Base-by-base conservation (phyloP, 2,113 vertebrate genomes). In the Scatophagus argus region DNA sequence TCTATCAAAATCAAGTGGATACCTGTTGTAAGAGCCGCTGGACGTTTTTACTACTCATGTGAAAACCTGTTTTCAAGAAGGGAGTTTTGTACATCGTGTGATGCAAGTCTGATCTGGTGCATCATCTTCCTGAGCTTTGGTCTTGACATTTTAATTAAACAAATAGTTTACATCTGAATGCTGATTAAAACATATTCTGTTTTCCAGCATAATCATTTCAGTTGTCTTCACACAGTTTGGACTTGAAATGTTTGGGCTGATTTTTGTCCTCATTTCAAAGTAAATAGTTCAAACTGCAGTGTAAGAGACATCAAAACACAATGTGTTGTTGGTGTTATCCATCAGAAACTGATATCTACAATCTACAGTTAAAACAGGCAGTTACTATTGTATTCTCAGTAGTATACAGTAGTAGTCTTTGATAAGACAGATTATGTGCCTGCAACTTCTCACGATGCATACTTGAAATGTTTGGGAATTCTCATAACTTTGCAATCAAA, bases 11-110 rank as follows among this genome's bases (percentile, higher is more conserved):
- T 67, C 12, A 46, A 21, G 34, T 25, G 23, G n/a, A 10, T 32
- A 19, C 16, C 38, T 81, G 55, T 36, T 36, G 63, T 8, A 54
- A 16, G 17, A 59, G 32, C 46, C 73, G 66, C 74, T 79, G 73
- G 67, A 77, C 3, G 8, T 64, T 73, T 56, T 60, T 41, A 54
- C 74, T 86, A 74, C 70, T 67, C 17, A 68, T 51, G 6, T 67
- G 52, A 27, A 63, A 69, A n/a, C 23, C 29, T 11, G n/a, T 66
- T 47, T 7, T 31, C 0, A 23, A 51, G 16, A 38, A 74, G 47
- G 0, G 4, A 10, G 31, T 43, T 66, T 36, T 8, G 36, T 8
- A 36, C 16, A 29, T 19, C 1, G 0, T 43, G 36, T 25, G 65
- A 2, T 56, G 29, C 16, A 54, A 58, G 52, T 47, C 8, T 17